Base-by-base conservation (phyloP, 2,888 invertebrate species). In the Hydropsyche betteni region DNA sequence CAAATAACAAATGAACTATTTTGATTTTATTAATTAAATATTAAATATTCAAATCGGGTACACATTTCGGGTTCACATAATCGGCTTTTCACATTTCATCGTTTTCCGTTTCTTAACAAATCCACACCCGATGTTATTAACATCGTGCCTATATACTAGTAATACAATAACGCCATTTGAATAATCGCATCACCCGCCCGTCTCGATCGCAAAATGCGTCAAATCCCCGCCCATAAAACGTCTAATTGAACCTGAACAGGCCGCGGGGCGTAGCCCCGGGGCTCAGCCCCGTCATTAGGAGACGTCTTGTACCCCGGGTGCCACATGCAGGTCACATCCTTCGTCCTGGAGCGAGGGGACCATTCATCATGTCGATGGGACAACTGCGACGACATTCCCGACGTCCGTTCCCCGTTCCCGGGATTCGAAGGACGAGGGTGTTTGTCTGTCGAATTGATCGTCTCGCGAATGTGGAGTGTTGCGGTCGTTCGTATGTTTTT, bases 301-400 rank as follows among this genome's bases (percentile, higher is more conserved):
- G 10, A 64, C 36, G 34, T 64, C 64, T 24, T 36, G 64, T 10
- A 10, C 44, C 0, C 44, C 44, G 24, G 6, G 12, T 36, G 34
- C 4, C 64, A 64, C 36, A 64, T 64, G 64, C 64, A 64, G 64
- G 64, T 64, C 64, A 64, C 64, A 64, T 64, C 36, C 64, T 8
- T 36, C 34, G 7, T 44, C 10, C 10, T 4, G 4, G 1, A 6
- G 10, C 64, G 3, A 36, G 58, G 58, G 16, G 16, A 8, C 36
- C 64, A 64, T 64, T 64, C 34, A 64, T 64, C 64, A 64, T 64
- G 36, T 64, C 64, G 10, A 5, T 4, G 36, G 64, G 34, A 64
- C 64, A 24, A 8, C 7, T 24, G 64, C n/a, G 7, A 10, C 34
- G 34, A 64, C 64, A 33, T 34, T 64, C 44, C 44, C 36, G 64